These are phyloP conservation scores for Acridotheres tristis DNA, from an alignment of 2,797 vertebrate genomes.

Conservation along the genomic window DNA sequence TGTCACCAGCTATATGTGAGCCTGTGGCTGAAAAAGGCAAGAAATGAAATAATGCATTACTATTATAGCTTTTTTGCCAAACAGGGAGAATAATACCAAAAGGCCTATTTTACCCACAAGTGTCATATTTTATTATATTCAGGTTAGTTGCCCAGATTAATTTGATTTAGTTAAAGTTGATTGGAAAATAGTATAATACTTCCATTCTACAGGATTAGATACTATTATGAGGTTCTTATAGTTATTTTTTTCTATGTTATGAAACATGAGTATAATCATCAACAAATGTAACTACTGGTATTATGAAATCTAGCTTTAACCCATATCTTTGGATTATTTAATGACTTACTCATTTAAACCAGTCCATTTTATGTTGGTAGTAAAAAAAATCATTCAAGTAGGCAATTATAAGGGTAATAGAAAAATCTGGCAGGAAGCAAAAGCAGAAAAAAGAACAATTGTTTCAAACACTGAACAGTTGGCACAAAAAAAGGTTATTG, in stretches of 20 bases:
- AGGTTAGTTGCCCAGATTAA: neutral
- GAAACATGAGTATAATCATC: neutral
- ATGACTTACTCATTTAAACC: neutral
- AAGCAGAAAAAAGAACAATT: neutral
- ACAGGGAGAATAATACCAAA: neutral
- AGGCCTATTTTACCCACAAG: neutral
- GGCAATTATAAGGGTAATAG: neutral
- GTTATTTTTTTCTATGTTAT: neutral
- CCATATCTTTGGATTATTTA: neutral
- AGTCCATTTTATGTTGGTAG: neutral
- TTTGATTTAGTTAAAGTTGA: neutral
- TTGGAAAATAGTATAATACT: neutral
- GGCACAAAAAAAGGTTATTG: neutral
- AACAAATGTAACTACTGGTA: neutral
- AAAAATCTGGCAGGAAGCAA: slow-evolving; percentile 27
- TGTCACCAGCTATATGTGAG: neutral
- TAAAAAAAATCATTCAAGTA: neutral
- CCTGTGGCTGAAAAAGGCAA: neutral
- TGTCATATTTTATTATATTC: neutral
- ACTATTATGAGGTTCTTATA: neutral
- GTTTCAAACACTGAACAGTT: neutral
- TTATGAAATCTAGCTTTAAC: neutral
- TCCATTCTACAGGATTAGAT: neutral
- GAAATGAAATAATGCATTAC: neutral
- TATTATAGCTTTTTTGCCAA: neutral